A percentile compares a stretch with the other conserved stretches of the same genome.
phyloP scores from a whole-genome alignment of 2,888 invertebrate genomes.

The Cryptocephalus primarius region DNA sequence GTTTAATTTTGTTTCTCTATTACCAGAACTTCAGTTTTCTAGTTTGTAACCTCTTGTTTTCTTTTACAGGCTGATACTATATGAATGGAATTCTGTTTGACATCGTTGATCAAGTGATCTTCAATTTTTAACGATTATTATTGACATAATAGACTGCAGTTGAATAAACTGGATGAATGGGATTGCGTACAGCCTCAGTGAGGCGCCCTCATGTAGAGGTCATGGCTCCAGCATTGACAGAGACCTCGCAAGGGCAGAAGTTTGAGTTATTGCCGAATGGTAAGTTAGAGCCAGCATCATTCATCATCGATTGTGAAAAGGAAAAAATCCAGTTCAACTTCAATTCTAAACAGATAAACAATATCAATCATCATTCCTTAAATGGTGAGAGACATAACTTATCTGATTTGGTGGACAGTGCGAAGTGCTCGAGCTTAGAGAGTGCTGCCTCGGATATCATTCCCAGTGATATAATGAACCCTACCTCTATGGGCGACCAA shows the following conservation, averaged over 20 bases:
- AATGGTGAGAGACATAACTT: not conserved
- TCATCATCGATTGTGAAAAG: not conserved
- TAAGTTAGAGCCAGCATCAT: constrained; percentile 4
- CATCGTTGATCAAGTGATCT: constrained; percentile 19
- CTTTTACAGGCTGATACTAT: not conserved
- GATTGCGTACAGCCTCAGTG: constrained; percentile 42
- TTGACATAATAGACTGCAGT: constrained; percentile 23
- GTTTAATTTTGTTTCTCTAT: too few relatives aligned
- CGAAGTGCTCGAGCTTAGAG: constrained; percentile 15
- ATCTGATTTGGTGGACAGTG: not conserved
- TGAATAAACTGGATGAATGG: constrained; percentile 39
- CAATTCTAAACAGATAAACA: not conserved
- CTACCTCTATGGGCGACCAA: constrained; percentile 48
- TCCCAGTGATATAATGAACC: constrained; percentile 37
- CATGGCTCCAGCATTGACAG: constrained; percentile 92
- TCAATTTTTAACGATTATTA: constrained; percentile 9
- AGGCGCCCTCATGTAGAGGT: constrained; percentile 56
- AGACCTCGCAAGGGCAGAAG: constrained; percentile 46
- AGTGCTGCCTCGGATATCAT: constrained; percentile 26
- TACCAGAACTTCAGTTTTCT: too few relatives aligned
- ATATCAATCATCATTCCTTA: not conserved
- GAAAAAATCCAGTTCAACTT: not conserved
- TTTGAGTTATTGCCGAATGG: constrained; percentile 34
- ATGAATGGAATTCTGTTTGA: constrained; percentile 14
- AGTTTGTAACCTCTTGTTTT: too few relatives aligned